Conservation (phyloP, 30 jellyfish, hydroid and myxozoan genomes). For the Rhopilema esculentum region DNA sequence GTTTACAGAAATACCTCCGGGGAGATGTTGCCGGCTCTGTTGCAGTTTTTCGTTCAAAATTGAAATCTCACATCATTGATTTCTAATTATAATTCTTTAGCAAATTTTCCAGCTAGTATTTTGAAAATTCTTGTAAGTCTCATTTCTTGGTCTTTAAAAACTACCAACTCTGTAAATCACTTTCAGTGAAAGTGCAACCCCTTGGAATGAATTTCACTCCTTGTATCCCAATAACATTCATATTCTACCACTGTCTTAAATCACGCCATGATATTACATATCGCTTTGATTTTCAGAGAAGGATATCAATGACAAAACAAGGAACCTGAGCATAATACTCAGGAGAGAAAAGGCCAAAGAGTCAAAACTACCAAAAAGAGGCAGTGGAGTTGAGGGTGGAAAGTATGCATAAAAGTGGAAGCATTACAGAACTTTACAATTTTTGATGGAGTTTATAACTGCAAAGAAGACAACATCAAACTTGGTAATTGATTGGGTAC, state of each 20-base stretch:
- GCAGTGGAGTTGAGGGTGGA: constrained; percentile 29
- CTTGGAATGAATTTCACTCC: neutral
- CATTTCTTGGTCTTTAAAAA: neutral
- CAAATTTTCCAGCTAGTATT: neutral
- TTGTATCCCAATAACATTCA: neutral
- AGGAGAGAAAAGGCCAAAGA: constrained; percentile 14
- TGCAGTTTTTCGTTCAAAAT: neutral
- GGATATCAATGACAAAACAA: neutral
- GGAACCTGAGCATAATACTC: constrained; percentile 3
- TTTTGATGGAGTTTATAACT: constrained; percentile 5
- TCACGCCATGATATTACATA: neutral
- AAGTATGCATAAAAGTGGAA: constrained; percentile 11
- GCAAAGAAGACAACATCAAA: constrained; percentile 12
- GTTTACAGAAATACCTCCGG: neutral
- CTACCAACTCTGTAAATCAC: neutral
- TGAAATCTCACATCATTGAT: neutral
- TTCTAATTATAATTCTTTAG: neutral
- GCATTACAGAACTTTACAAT: neutral
- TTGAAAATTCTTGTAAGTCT: neutral
- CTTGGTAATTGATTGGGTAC: neutral
- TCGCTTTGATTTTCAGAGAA: constrained; percentile 3
- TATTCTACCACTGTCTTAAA: neutral
- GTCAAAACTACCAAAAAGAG: constrained; percentile 21
- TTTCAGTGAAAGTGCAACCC: neutral
- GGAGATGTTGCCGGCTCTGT: neutral